These are phyloP conservation scores for Sinhomidia bicolor DNA, from an alignment of 2,888 invertebrate species.

Conservation along the genomic window DNA sequence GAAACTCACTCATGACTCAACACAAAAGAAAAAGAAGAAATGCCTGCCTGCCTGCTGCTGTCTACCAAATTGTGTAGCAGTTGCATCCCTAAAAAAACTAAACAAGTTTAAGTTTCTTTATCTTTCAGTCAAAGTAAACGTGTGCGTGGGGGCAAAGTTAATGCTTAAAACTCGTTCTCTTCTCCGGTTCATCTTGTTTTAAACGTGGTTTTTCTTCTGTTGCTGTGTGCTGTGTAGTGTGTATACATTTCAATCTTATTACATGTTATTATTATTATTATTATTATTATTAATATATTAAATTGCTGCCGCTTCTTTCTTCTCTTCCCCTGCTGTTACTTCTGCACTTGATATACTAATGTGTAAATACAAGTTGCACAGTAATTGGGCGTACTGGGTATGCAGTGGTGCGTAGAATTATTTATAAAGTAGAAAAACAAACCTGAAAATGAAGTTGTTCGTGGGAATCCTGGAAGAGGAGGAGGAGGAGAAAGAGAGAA, in stretches of 20 bases:
- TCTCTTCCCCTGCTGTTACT: neutral
- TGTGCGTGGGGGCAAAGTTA: slow-evolving; percentile 9
- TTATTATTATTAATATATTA: too few species aligned
- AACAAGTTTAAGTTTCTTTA: slow-evolving; percentile 26
- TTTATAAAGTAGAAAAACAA: slow-evolving; percentile 60
- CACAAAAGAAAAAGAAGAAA: too few species aligned
- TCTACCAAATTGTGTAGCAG: too few species aligned
- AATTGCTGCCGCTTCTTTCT: neutral
- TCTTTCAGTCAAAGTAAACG: neutral
- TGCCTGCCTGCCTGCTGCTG: too few species aligned
- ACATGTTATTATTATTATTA: too few species aligned
- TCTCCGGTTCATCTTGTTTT: neutral
- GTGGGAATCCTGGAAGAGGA: neutral
- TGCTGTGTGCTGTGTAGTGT: too few species aligned
- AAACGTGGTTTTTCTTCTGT: neutral
- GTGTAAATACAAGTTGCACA: neutral
- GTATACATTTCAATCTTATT: slow-evolving; percentile 10
- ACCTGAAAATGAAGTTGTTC: slow-evolving; percentile 41
- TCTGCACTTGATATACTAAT: neutral
- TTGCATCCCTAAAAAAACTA: too few species aligned
- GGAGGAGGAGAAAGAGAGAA: too few species aligned
- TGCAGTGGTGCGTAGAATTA: slow-evolving; percentile 62
- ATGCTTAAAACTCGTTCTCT: slow-evolving; percentile 6
- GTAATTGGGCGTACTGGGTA: slow-evolving; percentile 1
- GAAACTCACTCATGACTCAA: too few species aligned